Percentiles rank a stretch among this genome's conserved stretches.
Evolutionary conservation across 37 sponge, comb jelly and placozoan genomes (phyloP).

Genomic region (Ianthella basta): DNA sequence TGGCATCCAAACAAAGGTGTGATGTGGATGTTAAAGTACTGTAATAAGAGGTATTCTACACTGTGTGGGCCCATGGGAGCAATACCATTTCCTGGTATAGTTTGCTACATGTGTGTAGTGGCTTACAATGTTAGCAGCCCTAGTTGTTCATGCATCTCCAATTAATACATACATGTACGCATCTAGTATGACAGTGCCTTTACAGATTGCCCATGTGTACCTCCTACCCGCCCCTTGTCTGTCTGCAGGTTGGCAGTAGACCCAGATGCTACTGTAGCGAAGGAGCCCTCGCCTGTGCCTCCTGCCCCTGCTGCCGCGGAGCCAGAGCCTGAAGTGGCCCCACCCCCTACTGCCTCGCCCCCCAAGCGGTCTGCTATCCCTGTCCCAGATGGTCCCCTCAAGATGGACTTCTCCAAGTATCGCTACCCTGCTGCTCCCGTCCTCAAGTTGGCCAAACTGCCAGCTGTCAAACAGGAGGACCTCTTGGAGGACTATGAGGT

Average conservation of each 20-base stretch:
- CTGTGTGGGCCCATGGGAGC: too few species aligned
- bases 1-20: too few species aligned
- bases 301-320: not conserved
- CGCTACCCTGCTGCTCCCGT: not conserved
- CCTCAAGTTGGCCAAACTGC: not conserved
- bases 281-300: slow-evolving; percentile 19
- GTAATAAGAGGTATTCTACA: too few species aligned
- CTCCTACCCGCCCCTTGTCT: too few species aligned
- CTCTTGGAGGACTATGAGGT: not conserved
- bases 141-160: too few species aligned
- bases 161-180: too few species aligned
- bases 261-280: not conserved
- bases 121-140: too few species aligned
- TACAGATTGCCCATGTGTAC: too few species aligned
- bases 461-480: not conserved
- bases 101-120: too few species aligned
- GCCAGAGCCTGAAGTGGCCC: not conserved
- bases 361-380: slow-evolving; percentile 4
- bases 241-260: not conserved
- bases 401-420: slow-evolving; percentile 48
- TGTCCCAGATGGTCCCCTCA: slow-evolving; percentile 55
- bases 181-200: too few species aligned
- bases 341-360: slow-evolving; percentile 1
- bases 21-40: too few species aligned
- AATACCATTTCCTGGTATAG: too few species aligned